Conservation (phyloP, 2,888 invertebrate genomes). For the Halictus ligatus region DNA sequence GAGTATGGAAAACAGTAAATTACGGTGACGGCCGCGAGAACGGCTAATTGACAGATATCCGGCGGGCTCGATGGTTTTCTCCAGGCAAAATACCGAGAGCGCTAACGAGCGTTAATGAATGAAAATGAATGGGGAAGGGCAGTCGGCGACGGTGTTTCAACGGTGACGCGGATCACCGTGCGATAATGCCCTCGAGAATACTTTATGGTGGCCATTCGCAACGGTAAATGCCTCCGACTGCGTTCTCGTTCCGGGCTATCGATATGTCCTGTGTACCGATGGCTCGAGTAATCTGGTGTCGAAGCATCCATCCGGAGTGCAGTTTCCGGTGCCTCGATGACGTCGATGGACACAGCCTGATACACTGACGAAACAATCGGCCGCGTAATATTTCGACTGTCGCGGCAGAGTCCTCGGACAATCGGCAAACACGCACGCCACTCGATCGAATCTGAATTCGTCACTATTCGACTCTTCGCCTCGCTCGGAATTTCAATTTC, state of each 20-base stretch:
- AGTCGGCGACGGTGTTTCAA: slow-evolving; percentile 55
- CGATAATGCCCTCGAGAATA: slow-evolving; percentile 67
- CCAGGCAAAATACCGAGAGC: slow-evolving; percentile 51
- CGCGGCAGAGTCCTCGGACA: neutral
- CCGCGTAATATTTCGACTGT: neutral
- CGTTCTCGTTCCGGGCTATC: slow-evolving; percentile 22
- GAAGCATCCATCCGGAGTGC: neutral
- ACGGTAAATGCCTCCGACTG: slow-evolving; percentile 57
- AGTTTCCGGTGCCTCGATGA: neutral
- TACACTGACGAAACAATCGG: neutral
- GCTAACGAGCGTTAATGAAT: slow-evolving; percentile 70
- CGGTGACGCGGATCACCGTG: slow-evolving; percentile 62
- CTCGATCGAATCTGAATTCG: neutral
- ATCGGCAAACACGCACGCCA: neutral
- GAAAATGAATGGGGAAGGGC: slow-evolving; percentile 66
- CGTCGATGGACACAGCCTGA: neutral
- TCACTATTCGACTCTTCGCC: neutral
- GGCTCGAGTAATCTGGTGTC: neutral
- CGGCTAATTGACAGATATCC: slow-evolving; percentile 50
- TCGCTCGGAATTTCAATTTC: neutral
- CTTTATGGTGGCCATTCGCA: slow-evolving; percentile 55
- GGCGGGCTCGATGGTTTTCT: slow-evolving; percentile 42
- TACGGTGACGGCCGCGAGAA: neutral
- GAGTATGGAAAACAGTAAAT: slow-evolving; percentile 4
- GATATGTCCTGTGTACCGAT: neutral